Conservation (phyloP, 2,888 invertebrate species). For the Conistra vaccinii region DNA sequence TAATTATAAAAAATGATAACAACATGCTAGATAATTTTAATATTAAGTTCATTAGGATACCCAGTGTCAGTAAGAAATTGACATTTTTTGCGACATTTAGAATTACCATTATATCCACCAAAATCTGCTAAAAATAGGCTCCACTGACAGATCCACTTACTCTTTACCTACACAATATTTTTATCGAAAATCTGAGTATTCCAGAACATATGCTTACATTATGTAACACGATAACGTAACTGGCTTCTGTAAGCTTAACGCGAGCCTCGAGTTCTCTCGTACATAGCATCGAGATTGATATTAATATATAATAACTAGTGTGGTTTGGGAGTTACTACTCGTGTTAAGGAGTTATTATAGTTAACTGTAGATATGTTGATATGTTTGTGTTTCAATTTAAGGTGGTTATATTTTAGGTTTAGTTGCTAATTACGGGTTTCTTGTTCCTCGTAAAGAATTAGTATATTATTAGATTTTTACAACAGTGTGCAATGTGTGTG, state of each 20-base stretch:
- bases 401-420: background rate
- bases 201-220: conserved; percentile 27
- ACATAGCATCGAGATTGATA: conserved; percentile 68
- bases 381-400: conserved; percentile 28
- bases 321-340: conserved; percentile 61
- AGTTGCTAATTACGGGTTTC: background rate
- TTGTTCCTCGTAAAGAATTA: background rate
- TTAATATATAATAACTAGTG: conserved; percentile 73
- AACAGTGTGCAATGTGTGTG: background rate
- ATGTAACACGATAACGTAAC: conserved; percentile 45
- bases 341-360: conserved; percentile 26
- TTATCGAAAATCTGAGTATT: conserved; percentile 12
- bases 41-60: background rate
- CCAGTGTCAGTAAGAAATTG: background rate
- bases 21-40: too few relatives aligned
- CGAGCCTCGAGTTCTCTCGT: conserved; percentile 54
- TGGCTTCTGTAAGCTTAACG: conserved; percentile 48
- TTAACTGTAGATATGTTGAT: conserved; percentile 1
- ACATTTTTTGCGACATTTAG: conserved; percentile 18
- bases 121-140: conserved; percentile 6
- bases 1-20: background rate
- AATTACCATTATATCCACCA: background rate
- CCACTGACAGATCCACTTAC: background rate
- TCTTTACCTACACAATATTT: conserved; percentile 16
- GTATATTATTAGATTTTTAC: background rate